Percentiles rank a stretch among this genome's conserved stretches.
Evolutionary conservation across 2,797 vertebrate genomes (phyloP).

Genomic region (Melanotaenia boesemani): DNA sequence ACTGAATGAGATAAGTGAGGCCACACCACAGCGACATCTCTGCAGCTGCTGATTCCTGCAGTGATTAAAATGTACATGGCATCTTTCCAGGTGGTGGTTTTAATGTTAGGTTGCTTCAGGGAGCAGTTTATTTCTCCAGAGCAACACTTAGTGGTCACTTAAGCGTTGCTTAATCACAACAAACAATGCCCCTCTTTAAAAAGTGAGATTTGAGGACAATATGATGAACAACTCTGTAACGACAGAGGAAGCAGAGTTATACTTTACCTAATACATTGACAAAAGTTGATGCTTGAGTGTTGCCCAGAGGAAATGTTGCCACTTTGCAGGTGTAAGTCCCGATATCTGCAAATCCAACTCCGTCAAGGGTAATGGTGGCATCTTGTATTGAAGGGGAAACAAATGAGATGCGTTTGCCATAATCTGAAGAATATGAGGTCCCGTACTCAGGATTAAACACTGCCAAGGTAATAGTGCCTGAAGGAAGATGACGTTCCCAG

Average conservation of each 20-base stretch:
- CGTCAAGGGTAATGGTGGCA: conserved; percentile 90
- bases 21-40: conserved; percentile 22
- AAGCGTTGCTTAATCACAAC: conserved; percentile 44
- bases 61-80: conserved; percentile 46
- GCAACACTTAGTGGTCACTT: conserved; percentile 36
- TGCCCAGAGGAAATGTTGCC: conserved; percentile 95
- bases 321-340: conserved; percentile 96
- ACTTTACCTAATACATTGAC: conserved; percentile 93
- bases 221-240: conserved; percentile 20
- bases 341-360: conserved; percentile 90
- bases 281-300: conserved; percentile 88
- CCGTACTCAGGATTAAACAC: conserved; percentile 93
- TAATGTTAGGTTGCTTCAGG: conserved; percentile 39
- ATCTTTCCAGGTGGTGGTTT: conserved; percentile 47
- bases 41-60: conserved; percentile 36
- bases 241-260: conserved; percentile 7
- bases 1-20: conserved; percentile 22
- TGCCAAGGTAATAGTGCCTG: conserved; percentile 89
- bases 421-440: conserved; percentile 88
- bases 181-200: conserved; percentile 33
- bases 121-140: conserved; percentile 41
- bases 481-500: conserved; percentile 91
- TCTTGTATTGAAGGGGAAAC: conserved; percentile 90
- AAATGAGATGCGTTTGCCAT: conserved; percentile 89
- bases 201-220: conserved; percentile 34